Base-by-base conservation (phyloP, 53 echinoderm and acorn worm species). In the Luidia sarsii region DNA sequence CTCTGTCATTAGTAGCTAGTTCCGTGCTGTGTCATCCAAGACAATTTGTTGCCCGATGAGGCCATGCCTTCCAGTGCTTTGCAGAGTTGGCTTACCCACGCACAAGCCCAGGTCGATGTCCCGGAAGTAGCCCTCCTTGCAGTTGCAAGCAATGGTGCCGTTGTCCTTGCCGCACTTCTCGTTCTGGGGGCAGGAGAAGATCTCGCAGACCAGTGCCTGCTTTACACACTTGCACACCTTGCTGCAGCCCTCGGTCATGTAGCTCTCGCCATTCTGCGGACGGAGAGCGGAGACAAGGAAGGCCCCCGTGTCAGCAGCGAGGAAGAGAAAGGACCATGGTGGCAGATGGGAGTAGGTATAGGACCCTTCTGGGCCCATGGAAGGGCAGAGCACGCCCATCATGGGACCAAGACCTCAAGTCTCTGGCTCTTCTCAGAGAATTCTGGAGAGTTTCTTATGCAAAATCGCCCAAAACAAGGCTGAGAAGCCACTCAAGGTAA, bases 91-190 rank as follows among this genome's bases (percentile, higher is more conserved):
- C 70, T 9, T 50, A 70, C 70, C 70, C n/a, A 41, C 19, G 38
- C 72, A 72, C 4, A n/a, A 37, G 21, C 56, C 56, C n/a, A 24
- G 13, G 0, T 24, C 72, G 3, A 14, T 25, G 37, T 72, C 72
- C 3, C 72, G 54, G 72, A 72, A 72, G 56, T 56, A 72, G 20
- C 28, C 18, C 15, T 72, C 56, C 4, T 55, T 34, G 15, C 72
- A 72, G 20, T 37, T 3, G 25, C 72, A 72, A 3, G 55, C 38
- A 3, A 56, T 21, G 13, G 53, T 56, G 10, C 21, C 24, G 15
- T 55, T 23, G 4, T n/a, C 22, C 4, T 36, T 22, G 23, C 72
- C 72, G 38, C 72, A 72, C 27, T 5, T 13, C 25, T 72, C 57
- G 16, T 56, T 52, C 35, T 0, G 10, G 10, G 15, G 38, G 38